Conservation (phyloP, 2,888 invertebrate genomes). For the Auanema freiburgensis region DNA sequence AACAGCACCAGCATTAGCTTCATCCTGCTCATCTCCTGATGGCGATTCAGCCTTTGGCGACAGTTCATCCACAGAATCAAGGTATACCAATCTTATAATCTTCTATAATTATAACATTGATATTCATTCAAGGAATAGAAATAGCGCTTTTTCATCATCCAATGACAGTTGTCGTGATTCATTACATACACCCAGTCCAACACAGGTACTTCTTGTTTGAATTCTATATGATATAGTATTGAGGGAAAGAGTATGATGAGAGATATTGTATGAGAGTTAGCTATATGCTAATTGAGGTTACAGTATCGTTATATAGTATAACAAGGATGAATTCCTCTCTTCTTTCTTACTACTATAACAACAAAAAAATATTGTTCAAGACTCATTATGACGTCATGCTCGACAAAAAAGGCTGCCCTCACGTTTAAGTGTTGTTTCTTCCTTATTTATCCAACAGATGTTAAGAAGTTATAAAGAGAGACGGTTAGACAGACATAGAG, state of each 20-base stretch:
- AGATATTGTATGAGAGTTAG: not conserved
- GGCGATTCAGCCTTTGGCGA: slow-evolving; percentile 98
- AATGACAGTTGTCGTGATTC: slow-evolving; percentile 56
- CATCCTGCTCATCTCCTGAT: slow-evolving; percentile 81
- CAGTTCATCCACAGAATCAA: slow-evolving; percentile 78
- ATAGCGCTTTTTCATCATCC: slow-evolving; percentile 52
- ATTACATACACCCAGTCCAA: slow-evolving; percentile 62
- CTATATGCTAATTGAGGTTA: no score
- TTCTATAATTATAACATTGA: not conserved
- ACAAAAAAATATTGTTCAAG: no score
- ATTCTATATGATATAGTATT: no score
- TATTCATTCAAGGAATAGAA: slow-evolving; percentile 32
- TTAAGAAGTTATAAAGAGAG: no score
- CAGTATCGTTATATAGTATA: no score
- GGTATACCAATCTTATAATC: not conserved
- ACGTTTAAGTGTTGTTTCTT: no score
- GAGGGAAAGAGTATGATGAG: not conserved
- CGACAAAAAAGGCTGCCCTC: no score
- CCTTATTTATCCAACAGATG: no score
- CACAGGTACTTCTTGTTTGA: slow-evolving; percentile 44
- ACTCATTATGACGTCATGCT: no score
- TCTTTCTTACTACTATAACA: no score
- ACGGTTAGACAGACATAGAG: no score
- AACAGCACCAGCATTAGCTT: slow-evolving; percentile 67
- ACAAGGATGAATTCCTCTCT: no score